Conservation (phyloP, 2,888 invertebrate genomes). For the Philereme transversata region DNA sequence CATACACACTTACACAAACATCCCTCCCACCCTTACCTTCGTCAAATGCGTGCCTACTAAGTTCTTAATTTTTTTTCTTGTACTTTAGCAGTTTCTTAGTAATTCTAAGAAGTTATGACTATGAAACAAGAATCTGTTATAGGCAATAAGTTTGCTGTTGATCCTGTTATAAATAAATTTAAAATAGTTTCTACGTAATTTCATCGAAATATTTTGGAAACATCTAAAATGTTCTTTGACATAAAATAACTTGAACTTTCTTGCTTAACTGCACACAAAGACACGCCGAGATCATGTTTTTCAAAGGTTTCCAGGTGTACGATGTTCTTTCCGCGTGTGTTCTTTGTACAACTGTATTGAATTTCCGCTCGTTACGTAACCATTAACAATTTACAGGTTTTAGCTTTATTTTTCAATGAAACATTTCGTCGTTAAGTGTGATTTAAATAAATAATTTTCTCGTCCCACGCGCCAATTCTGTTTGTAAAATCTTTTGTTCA, state of each 20-base stretch:
- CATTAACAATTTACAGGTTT: slow-evolving; percentile 38
- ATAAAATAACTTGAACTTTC: not conserved
- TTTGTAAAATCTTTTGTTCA: slow-evolving; percentile 7
- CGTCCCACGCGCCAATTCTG: slow-evolving; percentile 18
- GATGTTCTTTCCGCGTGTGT: slow-evolving; percentile 19
- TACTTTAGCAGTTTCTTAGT: too few relatives aligned
- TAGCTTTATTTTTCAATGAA: slow-evolving; percentile 26
- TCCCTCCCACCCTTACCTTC: too few relatives aligned
- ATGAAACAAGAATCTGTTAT: too few relatives aligned
- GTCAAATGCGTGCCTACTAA: too few relatives aligned
- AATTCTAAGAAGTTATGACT: too few relatives aligned
- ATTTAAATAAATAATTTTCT: slow-evolving; percentile 18
- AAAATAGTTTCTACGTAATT: not conserved
- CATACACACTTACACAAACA: too few relatives aligned
- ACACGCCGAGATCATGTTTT: slow-evolving; percentile 10
- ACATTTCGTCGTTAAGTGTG: slow-evolving; percentile 18
- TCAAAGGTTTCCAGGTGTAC: slow-evolving; percentile 22
- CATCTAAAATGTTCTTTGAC: not conserved
- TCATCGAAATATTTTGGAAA: not conserved
- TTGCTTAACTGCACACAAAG: not conserved
- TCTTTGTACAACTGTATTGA: slow-evolving; percentile 38
- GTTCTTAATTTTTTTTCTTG: too few relatives aligned
- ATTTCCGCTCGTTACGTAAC: slow-evolving; percentile 49
- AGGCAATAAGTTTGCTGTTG: too few relatives aligned
- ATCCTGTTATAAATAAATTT: not conserved